These are phyloP conservation scores for Zaprionus kolodkinae DNA, from an alignment of 1,140 invertebrate species.

Conservation along the genomic window DNA sequence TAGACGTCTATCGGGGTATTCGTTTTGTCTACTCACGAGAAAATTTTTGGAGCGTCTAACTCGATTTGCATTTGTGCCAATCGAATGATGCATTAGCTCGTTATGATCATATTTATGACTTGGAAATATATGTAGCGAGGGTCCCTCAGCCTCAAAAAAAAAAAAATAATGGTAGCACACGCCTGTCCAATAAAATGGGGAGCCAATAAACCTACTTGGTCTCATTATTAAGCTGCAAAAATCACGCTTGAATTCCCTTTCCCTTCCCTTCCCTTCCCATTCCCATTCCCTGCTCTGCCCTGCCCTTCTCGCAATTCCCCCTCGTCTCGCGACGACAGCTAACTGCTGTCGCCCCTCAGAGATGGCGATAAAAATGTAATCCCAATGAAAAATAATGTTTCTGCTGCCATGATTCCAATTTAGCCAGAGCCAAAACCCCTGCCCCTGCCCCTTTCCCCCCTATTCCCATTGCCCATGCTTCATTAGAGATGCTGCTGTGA, in stretches of 20 bases:
- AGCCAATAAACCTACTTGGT: constrained; percentile 61
- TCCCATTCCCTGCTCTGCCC: no score
- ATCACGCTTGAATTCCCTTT: constrained; percentile 72
- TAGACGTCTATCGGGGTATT: constrained; percentile 50
- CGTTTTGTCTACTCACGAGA: constrained; percentile 58
- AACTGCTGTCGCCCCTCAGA: constrained; percentile 80
- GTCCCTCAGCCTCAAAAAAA: constrained; percentile 31
- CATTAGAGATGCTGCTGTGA: constrained; percentile 52
- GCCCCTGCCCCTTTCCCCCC: no score
- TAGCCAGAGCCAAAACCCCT: constrained; percentile 59
- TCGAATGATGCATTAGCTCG: constrained; percentile 59
- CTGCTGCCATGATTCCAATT: constrained; percentile 76
- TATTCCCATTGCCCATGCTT: constrained; percentile 36
- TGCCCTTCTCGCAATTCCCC: neutral
- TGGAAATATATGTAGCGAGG: constrained; percentile 1
- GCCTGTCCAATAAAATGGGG: constrained; percentile 74
- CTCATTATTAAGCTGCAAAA: constrained; percentile 84
- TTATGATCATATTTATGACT: constrained; percentile 48
- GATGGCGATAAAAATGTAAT: constrained; percentile 83
- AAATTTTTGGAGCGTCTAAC: constrained; percentile 25
- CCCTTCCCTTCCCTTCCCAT: neutral
- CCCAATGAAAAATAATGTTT: constrained; percentile 83
- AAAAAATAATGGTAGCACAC: constrained; percentile 33
- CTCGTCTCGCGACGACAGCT: constrained; percentile 45
- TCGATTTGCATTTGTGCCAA: constrained; percentile 49